Base-by-base conservation (phyloP, 2,888 invertebrate genomes). In the Zaprionus lineosus region DNA sequence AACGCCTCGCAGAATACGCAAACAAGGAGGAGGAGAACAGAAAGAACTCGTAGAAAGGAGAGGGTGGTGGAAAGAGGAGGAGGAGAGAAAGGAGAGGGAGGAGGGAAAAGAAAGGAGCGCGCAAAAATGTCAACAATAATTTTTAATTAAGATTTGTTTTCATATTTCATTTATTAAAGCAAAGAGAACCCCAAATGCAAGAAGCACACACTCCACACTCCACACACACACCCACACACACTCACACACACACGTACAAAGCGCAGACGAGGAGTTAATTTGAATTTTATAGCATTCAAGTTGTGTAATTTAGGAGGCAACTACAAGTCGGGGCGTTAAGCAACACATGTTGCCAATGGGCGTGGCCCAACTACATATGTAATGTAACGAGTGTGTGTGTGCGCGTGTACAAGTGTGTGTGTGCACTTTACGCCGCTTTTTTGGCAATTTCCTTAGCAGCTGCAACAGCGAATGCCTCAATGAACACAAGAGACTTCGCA, bases 101-200 rank as follows among this genome's bases (percentile, higher is more conserved):
- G n/a, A 12, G 33, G 16, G 1, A 4, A 33, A 37, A 58, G 26
- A 41, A 52, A 29, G 46, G 40, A 62, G 63, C 59, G 58, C 59
- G 59, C n/a, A 61, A 55, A 37, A 82, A 62, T 76, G 85, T 83
- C 85, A 83, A 83, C 85, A 83, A 76, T 85, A 71, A 83, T 83
- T 83, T 83, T 85, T 85, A 83, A 83, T 83, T 85, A 83, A 83
- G 84, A 83, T 72, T 84, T 78, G 70, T 84, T 68, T 77, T 82
- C 78, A 60, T 73, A 70, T 74, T 69, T 72, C 64, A 69, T 77
- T 59, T 84, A 76, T 50, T 47, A 43, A 41, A 43, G 29, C 47
- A 31, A 24, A 47, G 24, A 21, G 47, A 55, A 34, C 15, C 60
- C 39, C 29, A 61, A 39, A 52, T 29, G n/a, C 29, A 44, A 29